These are phyloP conservation scores for Seriola quinqueradiata DNA, from an alignment of 2,113 vertebrate genomes.

Conservation along the genomic window DNA sequence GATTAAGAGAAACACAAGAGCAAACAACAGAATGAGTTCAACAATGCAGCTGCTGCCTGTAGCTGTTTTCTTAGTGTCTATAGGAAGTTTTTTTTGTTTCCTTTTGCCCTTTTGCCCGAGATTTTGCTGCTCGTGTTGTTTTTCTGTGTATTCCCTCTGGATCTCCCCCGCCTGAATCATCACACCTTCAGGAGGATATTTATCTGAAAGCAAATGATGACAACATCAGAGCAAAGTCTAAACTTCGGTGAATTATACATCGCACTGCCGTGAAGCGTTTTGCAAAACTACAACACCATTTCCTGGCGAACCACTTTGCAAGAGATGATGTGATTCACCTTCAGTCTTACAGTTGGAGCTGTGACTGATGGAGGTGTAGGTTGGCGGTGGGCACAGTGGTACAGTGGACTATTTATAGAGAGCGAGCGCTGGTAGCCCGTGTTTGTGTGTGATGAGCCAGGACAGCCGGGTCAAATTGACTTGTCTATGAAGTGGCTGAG, in stretches of 20 bases:
- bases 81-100: constrained; percentile 19
- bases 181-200: background rate
- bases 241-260: background rate
- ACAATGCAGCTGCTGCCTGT: background rate
- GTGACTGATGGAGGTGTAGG: background rate
- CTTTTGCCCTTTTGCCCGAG: constrained; percentile 2
- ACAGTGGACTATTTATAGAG: constrained; percentile 16
- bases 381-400: background rate
- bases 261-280: background rate
- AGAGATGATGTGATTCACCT: background rate
- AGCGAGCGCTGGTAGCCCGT: constrained; percentile 2
- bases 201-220: background rate
- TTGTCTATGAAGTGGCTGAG: constrained; percentile 39
- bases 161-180: background rate
- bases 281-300: background rate
- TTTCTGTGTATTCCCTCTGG: background rate
- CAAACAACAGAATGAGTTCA: constrained; percentile 5
- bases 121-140: background rate
- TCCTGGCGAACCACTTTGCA: background rate
- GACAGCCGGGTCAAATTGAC: constrained; percentile 42
- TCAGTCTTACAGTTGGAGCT: background rate
- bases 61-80: constrained; percentile 11
- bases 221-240: background rate
- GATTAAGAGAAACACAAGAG: constrained; percentile 2
- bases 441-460: constrained; percentile 40